A percentile compares a stretch with the other conserved stretches of the same genome.
Evolutionary conservation across 2,113 vertebrate species (phyloP).

Genomic region (Hypocryptadius cinnamomeus): DNA sequence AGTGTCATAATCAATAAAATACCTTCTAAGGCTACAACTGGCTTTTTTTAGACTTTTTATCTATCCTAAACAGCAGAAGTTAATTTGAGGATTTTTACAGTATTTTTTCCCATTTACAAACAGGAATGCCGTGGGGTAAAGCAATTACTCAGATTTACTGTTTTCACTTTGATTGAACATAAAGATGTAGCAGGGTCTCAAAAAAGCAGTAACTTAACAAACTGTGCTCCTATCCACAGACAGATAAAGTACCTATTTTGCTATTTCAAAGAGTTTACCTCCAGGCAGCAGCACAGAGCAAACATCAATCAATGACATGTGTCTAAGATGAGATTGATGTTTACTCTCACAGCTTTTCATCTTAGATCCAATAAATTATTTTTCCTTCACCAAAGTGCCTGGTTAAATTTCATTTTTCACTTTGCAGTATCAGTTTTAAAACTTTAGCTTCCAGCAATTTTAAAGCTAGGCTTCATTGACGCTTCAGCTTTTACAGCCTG

Average conservation of each 20-base stretch:
- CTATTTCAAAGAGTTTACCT: conserved; percentile 64
- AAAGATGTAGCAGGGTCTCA: conserved; percentile 63
- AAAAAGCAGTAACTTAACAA: conserved; percentile 65
- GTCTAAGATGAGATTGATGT: conserved; percentile 60
- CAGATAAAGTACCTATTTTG: conserved; percentile 71
- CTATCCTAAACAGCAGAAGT: conserved; percentile 60
- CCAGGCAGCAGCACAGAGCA: conserved; percentile 43
- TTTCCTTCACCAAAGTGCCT: conserved; percentile 66
- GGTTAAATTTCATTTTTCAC: conserved; percentile 71
- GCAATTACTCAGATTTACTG: conserved; percentile 77
- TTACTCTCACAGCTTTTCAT: conserved; percentile 63
- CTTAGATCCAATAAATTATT: conserved; percentile 68
- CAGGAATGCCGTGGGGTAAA: conserved; percentile 65
- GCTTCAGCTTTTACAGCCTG: conserved; percentile 13
- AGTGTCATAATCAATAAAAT: conserved; percentile 57
- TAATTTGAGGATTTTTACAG: conserved; percentile 69
- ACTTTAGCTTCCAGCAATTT: conserved; percentile 59
- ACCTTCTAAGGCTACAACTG: background rate
- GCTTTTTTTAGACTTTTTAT: conserved; percentile 45
- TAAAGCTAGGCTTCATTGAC: conserved; percentile 37
- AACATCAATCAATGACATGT: conserved; percentile 65
- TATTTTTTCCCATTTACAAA: conserved; percentile 66
- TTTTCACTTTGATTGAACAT: conserved; percentile 69
- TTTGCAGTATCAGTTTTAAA: conserved; percentile 64
- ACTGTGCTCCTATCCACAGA: conserved; percentile 56